Base-by-base conservation (phyloP, 2,113 vertebrate species). In the Takifugu bimaculatus region DNA sequence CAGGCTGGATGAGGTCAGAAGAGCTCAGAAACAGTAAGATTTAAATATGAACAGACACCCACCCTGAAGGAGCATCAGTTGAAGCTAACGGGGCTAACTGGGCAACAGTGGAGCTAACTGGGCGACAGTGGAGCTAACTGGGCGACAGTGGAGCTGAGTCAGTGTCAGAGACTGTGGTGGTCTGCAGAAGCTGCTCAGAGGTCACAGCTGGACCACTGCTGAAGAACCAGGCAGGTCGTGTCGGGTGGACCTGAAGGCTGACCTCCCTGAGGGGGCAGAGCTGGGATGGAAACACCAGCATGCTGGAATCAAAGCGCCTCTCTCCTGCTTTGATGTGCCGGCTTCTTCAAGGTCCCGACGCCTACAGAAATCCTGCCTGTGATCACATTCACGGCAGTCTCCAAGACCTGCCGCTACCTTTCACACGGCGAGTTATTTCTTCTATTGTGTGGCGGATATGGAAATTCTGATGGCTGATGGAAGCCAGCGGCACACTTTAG, bases 331-430 rank as follows among this genome's bases (percentile, higher is more conserved):
- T 54, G 49, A 59, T 44, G 51, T 43, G 50, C 62, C 52, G 2
- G 2, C 51, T 63, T 48, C 51, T 47, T 66, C 70, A 74, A 74
- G 68, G 70, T 69, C 75, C 55, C 57, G 48, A 54, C 79, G 68
- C 45, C 15, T 60, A 49, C 67, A 77, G 60, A 60, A 68, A 65
- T 52, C 44, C 27, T 54, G 68, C 60, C 60, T 58, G 44, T 85
- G 86, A 85, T 82, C 68, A 84, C 80, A 88, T 85, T 84, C 82
- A 82, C 82, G 78, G 77, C 80, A 83, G 59, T 64, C 77, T 82
- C 68, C 68, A 72, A 63, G 39, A 65, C 63, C 44, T 60, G 71
- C 58, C 53, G 51, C 58, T 70, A 60, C 75, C 75, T 82, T 77
- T 76, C 65, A 72, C 70, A 65, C 63, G 63, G 61, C 51, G 62